phyloP scores from a whole-genome alignment of 1,140 invertebrate genomes.

The Melanaphis sacchari region DNA sequence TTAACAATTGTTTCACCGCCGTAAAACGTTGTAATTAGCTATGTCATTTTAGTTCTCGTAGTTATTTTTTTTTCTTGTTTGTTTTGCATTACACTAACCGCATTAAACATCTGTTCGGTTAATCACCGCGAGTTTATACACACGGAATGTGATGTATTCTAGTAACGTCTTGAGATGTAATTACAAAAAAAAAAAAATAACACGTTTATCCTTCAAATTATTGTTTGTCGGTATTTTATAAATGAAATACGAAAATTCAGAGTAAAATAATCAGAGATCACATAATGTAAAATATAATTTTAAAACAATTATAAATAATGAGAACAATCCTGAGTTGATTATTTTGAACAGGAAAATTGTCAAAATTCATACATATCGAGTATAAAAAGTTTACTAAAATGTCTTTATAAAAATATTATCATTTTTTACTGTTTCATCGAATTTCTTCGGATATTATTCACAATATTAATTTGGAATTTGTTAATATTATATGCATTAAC shows the following conservation, averaged over 20 bases:
- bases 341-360: background rate
- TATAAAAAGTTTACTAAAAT: background rate
- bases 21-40: constrained; percentile 47
- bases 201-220: background rate
- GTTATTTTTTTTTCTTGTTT: background rate
- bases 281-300: background rate
- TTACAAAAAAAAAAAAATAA: background rate
- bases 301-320: background rate
- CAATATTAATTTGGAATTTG: background rate
- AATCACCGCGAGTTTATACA: constrained; percentile 24
- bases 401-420: background rate
- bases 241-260: background rate
- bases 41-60: constrained; percentile 4
- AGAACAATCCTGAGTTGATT: background rate
- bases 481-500: background rate
- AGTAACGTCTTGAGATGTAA: background rate
- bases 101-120: constrained; percentile 39
- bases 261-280: background rate
- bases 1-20: constrained; percentile 1
- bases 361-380: background rate
- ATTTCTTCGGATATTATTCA: background rate
- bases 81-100: background rate
- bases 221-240: background rate
- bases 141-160: background rate
- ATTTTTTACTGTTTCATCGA: background rate